Percentiles rank a stretch among this genome's conserved stretches.
These are phyloP conservation scores for Macrotrachela quadricornifera DNA, from an alignment of 1,140 invertebrate genomes.

Conservation along the genomic window DNA sequence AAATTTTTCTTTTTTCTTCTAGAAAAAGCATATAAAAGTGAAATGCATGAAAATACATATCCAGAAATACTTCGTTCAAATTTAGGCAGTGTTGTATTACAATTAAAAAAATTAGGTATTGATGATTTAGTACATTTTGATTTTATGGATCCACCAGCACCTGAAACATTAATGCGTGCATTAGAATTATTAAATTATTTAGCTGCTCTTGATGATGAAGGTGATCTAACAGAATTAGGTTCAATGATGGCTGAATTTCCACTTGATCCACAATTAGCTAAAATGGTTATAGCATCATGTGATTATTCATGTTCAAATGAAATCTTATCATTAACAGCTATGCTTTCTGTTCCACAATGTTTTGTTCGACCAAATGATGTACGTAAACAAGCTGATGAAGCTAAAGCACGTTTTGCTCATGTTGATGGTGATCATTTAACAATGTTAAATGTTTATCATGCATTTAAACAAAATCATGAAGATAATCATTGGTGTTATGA, in stretches of 20 bases:
- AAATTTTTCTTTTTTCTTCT: no score
- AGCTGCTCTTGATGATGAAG: conserved; percentile 79
- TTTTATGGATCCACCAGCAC: conserved; percentile 99
- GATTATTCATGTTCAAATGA: conserved; percentile 98
- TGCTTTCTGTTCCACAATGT: conserved; percentile 89
- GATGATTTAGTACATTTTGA: conserved; percentile 98
- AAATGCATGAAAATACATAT: conserved; percentile 99
- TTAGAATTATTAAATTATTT: conserved; percentile 91
- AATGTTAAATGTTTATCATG: conserved; percentile 80
- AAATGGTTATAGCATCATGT: conserved; percentile 84
- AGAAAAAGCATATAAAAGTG: conserved; percentile 93
- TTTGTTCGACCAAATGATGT: conserved; percentile 95
- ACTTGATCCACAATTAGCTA: conserved; percentile 92
- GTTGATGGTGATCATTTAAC: conserved; percentile 96
- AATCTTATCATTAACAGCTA: conserved; percentile 91
- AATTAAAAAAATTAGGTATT: conserved; percentile 94
- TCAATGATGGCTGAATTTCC: conserved; percentile 99
- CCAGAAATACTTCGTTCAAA: conserved; percentile 93
- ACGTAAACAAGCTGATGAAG: conserved; percentile 94
- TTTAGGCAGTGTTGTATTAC: conserved; percentile 82
- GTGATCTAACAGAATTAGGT: conserved; percentile 29
- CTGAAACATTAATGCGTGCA: conserved; percentile 96
- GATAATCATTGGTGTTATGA: conserved; percentile 97
- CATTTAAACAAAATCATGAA: conserved; percentile 85
- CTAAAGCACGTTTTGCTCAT: conserved; percentile 96